Conservation (phyloP, 1,140 invertebrate genomes). For the Ceratitis capitata region DNA sequence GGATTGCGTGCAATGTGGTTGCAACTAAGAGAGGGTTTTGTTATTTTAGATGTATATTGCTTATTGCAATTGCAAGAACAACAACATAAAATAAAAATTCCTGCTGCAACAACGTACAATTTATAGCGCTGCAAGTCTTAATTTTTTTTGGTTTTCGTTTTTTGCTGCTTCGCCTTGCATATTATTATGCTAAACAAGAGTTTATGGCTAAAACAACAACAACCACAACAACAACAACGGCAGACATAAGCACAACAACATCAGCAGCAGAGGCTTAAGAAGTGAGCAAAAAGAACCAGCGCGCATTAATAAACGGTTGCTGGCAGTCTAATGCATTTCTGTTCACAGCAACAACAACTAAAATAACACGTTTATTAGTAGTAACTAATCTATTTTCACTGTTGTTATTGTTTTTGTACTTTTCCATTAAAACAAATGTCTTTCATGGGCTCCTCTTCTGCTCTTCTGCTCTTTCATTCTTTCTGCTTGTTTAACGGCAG, state of each 20-base stretch:
- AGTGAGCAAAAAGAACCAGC: no score
- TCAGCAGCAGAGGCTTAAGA: no score
- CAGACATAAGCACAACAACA: no score
- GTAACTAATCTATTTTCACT: background rate
- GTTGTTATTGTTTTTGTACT: background rate
- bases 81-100: background rate
- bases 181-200: constrained; percentile 18
- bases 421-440: background rate
- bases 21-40: background rate
- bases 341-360: background rate
- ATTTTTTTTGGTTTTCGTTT: background rate
- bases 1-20: constrained; percentile 21
- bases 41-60: background rate
- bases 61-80: background rate
- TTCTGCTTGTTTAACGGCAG: background rate
- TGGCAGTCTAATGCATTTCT: background rate
- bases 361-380: background rate
- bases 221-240: background rate
- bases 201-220: background rate
- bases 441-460: background rate
- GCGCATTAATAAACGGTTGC: no score
- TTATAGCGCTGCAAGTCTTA: background rate
- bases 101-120: background rate
- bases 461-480: background rate
- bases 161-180: background rate